Evolutionary conservation across 2,888 invertebrate genomes (phyloP), one percentile per base, ranked within the genome.

Genomic region (Hirudinaria manillensis): DNA sequence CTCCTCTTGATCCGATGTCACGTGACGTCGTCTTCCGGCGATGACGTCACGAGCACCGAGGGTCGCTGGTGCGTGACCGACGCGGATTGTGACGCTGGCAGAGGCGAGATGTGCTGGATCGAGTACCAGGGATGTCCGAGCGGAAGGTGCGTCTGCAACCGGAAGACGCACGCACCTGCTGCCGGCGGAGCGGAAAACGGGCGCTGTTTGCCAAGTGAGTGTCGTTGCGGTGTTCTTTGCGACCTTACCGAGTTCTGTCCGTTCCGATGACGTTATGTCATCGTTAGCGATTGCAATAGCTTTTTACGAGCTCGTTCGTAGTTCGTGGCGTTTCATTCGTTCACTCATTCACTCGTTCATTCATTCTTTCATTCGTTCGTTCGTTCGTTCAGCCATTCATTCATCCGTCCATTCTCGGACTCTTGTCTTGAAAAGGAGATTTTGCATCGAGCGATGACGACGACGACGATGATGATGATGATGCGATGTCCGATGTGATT

Each of bases 81-180:
- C 36, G 45, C 34, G 2, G 74, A 66, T 61, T 78, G 77, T 36
- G 75, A 75, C 56, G 67, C 38, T 32, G 45, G 36, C 27, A 32
- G 72, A 21, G 79, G 78, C 3, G 77, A 77, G 71, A 72, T 77
- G 27, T 79, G 79, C 75, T 76, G 76, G 77, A 76, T 75, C 78
- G 72, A 76, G 32, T 79, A 76, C 65, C 76, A 78, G n/a, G 79
- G 79, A 36, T 79, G 79, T 45, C 34, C 61, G 29, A 68, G 71
- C 36, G 79, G 79, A 19, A 68, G 76, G 65, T 79, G 79, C 66
- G 74, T 77, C 70, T 79, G 79, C 61, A 72, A 78, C 76, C 77
- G 75, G 27, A 67, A 32, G 36, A 56, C 76, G 3, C 77, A 77
- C 65, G 65, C 38, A 24, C 32, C 38, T 19, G 71, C 70, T 56